Evolutionary conservation across 2,888 invertebrate genomes (phyloP).

Genomic region (Ferrisia virgata): DNA sequence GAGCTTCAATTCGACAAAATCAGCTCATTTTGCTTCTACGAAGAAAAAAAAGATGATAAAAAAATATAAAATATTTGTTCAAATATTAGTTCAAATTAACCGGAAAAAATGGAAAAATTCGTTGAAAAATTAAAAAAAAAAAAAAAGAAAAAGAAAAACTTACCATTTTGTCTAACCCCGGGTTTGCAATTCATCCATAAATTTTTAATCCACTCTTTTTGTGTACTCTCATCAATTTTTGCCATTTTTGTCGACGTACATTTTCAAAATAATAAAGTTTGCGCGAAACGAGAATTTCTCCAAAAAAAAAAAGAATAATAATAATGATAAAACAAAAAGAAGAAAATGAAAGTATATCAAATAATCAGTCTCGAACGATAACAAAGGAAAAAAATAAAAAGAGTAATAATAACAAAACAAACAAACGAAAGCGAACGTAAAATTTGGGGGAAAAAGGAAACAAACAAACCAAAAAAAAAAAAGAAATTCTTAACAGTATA

Average conservation of each 20-base stretch:
- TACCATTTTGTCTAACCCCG: slow-evolving; percentile 45
- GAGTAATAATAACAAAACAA: too few species aligned
- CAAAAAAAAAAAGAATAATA: too few species aligned
- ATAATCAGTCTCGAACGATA: background rate
- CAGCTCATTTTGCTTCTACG: too few species aligned
- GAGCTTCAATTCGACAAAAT: too few species aligned
- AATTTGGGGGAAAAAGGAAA: background rate
- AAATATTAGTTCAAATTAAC: too few species aligned
- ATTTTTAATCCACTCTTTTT: slow-evolving; percentile 58
- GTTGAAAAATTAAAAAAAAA: background rate
- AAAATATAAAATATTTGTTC: too few species aligned
- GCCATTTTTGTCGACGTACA: slow-evolving; percentile 47
- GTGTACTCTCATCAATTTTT: slow-evolving; percentile 50
- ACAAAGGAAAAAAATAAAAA: background rate
- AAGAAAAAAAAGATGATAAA: too few species aligned
- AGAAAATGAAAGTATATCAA: background rate
- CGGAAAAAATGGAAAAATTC: background rate
- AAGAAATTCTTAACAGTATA: background rate
- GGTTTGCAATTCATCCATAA: slow-evolving; percentile 55
- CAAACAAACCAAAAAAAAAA: background rate
- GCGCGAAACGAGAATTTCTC: background rate
- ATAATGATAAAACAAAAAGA: too few species aligned
- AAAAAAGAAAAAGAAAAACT: background rate
- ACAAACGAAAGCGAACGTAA: background rate
- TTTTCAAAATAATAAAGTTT: background rate